Evolutionary conservation across 2,888 invertebrate genomes (phyloP).

Genomic region (Ischnus inquisitorius): DNA sequence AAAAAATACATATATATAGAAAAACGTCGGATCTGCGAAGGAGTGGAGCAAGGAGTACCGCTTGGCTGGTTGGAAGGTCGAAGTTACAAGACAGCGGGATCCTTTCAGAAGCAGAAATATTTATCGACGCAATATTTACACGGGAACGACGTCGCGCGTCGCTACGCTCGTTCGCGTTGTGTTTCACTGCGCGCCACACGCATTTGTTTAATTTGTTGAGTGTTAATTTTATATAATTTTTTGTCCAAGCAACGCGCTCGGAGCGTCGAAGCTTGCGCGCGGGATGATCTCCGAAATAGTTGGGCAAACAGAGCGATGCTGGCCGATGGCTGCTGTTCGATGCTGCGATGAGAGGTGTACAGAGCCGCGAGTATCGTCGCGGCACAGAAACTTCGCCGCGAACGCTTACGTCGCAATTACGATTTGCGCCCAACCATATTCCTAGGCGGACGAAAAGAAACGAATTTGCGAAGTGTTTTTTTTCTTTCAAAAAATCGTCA

Average conservation of each 20-base stretch:
- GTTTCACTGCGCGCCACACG: conserved; percentile 63
- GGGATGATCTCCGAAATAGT: conserved; percentile 73
- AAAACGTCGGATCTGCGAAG: conserved; percentile 42
- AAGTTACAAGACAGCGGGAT: conserved; percentile 72
- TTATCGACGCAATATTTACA: conserved; percentile 83
- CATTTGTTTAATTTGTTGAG: conserved; percentile 82
- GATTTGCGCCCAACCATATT: too few relatives aligned
- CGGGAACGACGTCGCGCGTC: conserved; percentile 44
- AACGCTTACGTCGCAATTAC: too few relatives aligned
- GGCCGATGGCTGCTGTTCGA: conserved; percentile 9
- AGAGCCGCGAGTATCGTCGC: conserved; percentile 49
- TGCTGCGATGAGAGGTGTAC: conserved; percentile 30
- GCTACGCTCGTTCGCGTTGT: conserved; percentile 9
- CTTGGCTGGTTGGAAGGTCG: conserved; percentile 51
- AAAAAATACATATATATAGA: conserved; percentile 36
- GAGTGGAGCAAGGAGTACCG: conserved; percentile 49
- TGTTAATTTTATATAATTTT: conserved; percentile 83
- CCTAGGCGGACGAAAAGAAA: too few relatives aligned
- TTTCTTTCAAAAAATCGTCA: too few relatives aligned
- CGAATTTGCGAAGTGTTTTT: too few relatives aligned
- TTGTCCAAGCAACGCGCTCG: conserved; percentile 74
- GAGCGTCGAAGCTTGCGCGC: conserved; percentile 17
- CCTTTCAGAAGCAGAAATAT: conserved; percentile 82
- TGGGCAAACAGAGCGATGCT: conserved; percentile 75
- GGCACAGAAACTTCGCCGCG: conserved; percentile 19